These are phyloP conservation scores for Chionomys nivalis DNA, from an alignment of 2,113 vertebrate species.

Conservation along the genomic window DNA sequence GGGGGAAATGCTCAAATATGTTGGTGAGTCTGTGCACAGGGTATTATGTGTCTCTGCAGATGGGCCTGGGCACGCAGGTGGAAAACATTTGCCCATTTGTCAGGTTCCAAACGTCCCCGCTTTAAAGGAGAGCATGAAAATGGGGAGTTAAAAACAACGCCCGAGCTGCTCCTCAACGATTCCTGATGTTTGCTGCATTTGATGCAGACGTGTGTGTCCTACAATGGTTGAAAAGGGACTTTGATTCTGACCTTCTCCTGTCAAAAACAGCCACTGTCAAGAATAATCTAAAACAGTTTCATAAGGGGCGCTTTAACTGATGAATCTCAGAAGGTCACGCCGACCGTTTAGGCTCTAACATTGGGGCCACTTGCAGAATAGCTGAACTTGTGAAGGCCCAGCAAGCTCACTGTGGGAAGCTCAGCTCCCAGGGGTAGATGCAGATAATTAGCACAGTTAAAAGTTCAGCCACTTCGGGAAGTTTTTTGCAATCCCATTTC, in stretches of 20 bases:
- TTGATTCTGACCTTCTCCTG: constrained; percentile 91
- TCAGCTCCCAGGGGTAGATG: constrained; percentile 85
- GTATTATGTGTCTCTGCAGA: constrained; percentile 76
- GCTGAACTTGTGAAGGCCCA: constrained; percentile 87
- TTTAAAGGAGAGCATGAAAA: constrained; percentile 81
- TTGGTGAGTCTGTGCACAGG: constrained; percentile 63
- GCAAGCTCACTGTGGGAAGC: constrained; percentile 84
- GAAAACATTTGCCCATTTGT: constrained; percentile 82
- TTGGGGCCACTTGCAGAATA: constrained; percentile 87
- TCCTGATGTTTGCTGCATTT: constrained; percentile 87
- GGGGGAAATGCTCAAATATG: constrained; percentile 77
- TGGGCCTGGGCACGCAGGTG: constrained; percentile 78
- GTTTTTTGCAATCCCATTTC: constrained; percentile 85
- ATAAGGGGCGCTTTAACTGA: constrained; percentile 90
- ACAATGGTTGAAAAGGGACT: constrained; percentile 89
- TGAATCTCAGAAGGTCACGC: constrained; percentile 91
- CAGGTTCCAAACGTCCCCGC: constrained; percentile 73
- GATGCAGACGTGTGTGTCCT: constrained; percentile 89
- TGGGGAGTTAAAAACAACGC: constrained; percentile 79
- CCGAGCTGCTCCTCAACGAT: constrained; percentile 81
- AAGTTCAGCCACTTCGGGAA: constrained; percentile 89
- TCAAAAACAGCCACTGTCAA: constrained; percentile 91
- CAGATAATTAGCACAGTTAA: constrained; percentile 90
- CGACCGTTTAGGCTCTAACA: constrained; percentile 89
- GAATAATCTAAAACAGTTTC: constrained; percentile 91